Evolutionary conservation across 2,888 invertebrate species (phyloP).

Genomic region (Pterobdella sp.): DNA sequence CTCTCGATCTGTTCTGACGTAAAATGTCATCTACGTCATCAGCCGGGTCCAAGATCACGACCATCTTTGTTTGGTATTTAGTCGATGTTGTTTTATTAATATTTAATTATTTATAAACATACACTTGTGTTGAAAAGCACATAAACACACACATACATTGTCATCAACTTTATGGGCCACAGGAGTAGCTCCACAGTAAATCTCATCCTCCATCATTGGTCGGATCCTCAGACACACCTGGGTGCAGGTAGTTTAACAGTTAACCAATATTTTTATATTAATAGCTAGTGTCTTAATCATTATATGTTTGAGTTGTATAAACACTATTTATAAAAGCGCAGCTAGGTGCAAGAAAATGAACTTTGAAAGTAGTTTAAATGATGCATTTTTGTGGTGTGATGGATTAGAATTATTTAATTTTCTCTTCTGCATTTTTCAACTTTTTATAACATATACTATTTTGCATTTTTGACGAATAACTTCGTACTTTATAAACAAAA

Average conservation of each 20-base stretch:
- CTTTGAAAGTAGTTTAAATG: not conserved
- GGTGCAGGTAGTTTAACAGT: too few relatives aligned
- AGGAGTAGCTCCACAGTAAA: constrained; percentile 57
- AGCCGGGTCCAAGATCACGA: constrained; percentile 62
- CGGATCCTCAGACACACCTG: constrained; percentile 83
- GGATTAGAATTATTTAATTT: not conserved
- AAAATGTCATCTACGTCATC: constrained; percentile 58
- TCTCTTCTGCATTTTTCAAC: not conserved
- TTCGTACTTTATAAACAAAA: too few relatives aligned
- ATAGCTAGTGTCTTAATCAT: too few relatives aligned
- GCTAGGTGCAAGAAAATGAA: too few relatives aligned
- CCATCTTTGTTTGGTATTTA: constrained; percentile 54
- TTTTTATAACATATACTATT: too few relatives aligned
- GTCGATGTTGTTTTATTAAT: not conserved
- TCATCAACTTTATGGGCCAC: constrained; percentile 69
- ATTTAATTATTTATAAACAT: not conserved
- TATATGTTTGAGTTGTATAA: too few relatives aligned
- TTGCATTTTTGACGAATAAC: not conserved
- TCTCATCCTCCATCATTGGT: constrained; percentile 69
- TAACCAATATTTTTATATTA: too few relatives aligned
- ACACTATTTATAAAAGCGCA: too few relatives aligned
- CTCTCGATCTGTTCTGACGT: constrained; percentile 62
- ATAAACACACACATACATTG: constrained; percentile 66
- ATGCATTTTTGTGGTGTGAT: not conserved
- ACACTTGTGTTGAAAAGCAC: not conserved